Base-by-base conservation (phyloP, 2,888 invertebrate genomes). In the Monoplex corrugatus region DNA sequence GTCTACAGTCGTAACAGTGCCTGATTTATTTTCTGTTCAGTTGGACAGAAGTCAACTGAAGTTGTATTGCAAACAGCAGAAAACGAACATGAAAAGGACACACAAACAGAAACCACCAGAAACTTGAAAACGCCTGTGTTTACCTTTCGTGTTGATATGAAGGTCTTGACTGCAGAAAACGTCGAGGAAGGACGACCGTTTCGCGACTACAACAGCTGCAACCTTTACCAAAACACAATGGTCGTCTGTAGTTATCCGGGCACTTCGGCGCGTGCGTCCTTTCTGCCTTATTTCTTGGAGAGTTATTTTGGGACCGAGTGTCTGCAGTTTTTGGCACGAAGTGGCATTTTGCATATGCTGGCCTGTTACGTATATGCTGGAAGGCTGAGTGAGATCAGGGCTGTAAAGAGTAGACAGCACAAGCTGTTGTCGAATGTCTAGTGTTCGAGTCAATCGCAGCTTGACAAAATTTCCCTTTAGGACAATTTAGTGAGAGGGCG, bases 191-290 rank as follows among this genome's bases (percentile, higher is more conserved):
- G 10, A 38, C 43, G 43, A 40, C 68, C n/a, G 68, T 86, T 86
- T 86, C 86, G 43, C 40, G n/a, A 16, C 57, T 40, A 57, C 32
- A 32, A 86, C 68, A 68, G 68, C 68, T 72, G 68, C 87, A 78
- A 82, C 83, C 83, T n/a, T n/a, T 57, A 68, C 88, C 63, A 83
- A 82, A 83, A 88, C 68, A 83, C 86, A 68, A 86, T 82, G 82
- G 83, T 88, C 57, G 83, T 83, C 88, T 86, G 86, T 44, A 68
- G 68, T 68, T 57, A 88, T 88, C 88, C 88, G 88, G 88, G 88
- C 88, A 88, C 83, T 45, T 88, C 40, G 13, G 32, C 63, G 83
- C 63, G 44, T 44, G 63, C 43, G 40, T 72, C 75, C 86, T 87
- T 87, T 87, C 16, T 88, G 82, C 45, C 88, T 88, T 82, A 63